Conservation (phyloP, 2,888 invertebrate genomes). For the Podabrus alpinus region DNA sequence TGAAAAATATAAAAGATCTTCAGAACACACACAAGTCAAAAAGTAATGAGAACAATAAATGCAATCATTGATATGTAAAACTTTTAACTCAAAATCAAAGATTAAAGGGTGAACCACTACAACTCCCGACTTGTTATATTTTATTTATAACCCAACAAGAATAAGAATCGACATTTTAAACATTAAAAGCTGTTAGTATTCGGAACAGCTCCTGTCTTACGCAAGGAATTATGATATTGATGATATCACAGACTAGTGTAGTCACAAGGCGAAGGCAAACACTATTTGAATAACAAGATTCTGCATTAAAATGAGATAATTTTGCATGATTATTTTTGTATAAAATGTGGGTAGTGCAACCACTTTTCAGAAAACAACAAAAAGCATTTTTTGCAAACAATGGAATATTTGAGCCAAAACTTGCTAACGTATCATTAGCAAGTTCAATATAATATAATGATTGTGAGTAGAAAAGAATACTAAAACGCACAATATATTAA, state of each 20-base stretch:
- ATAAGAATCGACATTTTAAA: neutral
- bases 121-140: neutral
- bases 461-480: neutral
- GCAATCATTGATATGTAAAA: neutral
- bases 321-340: slow-evolving; percentile 27
- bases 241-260: slow-evolving; percentile 48
- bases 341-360: neutral
- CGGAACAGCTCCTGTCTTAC: slow-evolving; percentile 50
- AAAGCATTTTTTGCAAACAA: neutral
- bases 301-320: slow-evolving; percentile 31
- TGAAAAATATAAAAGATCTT: neutral
- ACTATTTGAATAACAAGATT: slow-evolving; percentile 31
- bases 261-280: slow-evolving; percentile 29
- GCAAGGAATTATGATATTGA: slow-evolving; percentile 54
- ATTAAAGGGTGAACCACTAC: neutral
- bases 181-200: slow-evolving; percentile 24
- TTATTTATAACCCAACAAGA: neutral
- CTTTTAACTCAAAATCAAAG: neutral
- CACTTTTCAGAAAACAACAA: neutral
- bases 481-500: neutral
- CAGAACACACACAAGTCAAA: neutral
- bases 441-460: neutral
- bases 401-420: neutral
- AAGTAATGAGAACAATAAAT: neutral
- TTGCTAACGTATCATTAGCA: neutral